Evolutionary conservation across 2,888 invertebrate genomes (phyloP), one percentile per base, ranked within the genome.

Genomic region (Leucoma salicis): DNA sequence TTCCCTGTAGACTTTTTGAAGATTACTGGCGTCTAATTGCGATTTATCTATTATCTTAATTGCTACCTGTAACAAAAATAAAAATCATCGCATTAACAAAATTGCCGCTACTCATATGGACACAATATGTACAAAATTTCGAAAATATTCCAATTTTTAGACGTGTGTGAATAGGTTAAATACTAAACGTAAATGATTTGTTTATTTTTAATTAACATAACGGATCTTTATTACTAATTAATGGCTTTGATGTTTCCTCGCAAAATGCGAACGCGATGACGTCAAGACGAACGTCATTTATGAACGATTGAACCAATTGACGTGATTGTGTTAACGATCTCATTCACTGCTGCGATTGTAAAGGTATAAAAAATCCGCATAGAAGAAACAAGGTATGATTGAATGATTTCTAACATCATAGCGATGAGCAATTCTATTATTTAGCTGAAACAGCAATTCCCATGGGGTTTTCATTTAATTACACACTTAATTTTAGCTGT

Each of bases 1-100:
- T 91, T 99, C 99, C 58, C 99, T 93, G 82, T 97, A 96, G 62
- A 99, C 97, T 88, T 99, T 99, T 78, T 96, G 95, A 77, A 97
- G 91, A 85, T 97, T 97, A 68, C 95, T 95, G 62, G 95, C 93
- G 79, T 97, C 97, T 90, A 98, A 90, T 85, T 96, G 95, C 46
- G 95, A 95, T 89, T 97, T 97, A 91, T 98, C 97, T 79, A 98
- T 97, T 79, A 97, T 97, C 92, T 98, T 98, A 80, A 98, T 96
- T 76, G 97, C 97, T 82, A 98, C 97, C 96, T 97, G 91, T 21
- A 92, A 92, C 80, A 81, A 84, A 14, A 3, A 27, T n/a, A n/a
- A n/a, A n/a, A n/a, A n/a, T n/a, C n/a, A n/a, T n/a, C n/a, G n/a
- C n/a, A n/a, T n/a, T n/a, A n/a, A n/a, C n/a, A n/a, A n/a, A n/a